These are phyloP conservation scores for Andricus grossulariae DNA, from an alignment of 1,140 invertebrate species.

Conservation along the genomic window DNA sequence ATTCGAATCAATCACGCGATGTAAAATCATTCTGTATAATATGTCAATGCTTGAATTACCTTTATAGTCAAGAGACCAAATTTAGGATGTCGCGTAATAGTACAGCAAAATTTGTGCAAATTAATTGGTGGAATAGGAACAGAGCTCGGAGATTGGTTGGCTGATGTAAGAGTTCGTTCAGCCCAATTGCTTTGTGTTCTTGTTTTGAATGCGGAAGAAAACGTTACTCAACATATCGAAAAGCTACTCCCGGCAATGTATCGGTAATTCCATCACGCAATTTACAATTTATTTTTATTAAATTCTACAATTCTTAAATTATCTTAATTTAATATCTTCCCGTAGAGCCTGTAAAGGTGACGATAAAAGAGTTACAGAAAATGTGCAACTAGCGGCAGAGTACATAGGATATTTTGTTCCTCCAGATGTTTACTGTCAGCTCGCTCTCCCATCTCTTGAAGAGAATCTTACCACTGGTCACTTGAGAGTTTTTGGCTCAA, in stretches of 20 bases:
- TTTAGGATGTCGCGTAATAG: slow-evolving; percentile 84
- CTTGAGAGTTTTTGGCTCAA: slow-evolving; percentile 74
- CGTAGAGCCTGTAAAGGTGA: slow-evolving; percentile 78
- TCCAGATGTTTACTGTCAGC: slow-evolving; percentile 77
- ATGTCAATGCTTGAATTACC: not conserved
- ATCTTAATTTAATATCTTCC: slow-evolving; percentile 35
- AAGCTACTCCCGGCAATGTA: slow-evolving; percentile 79
- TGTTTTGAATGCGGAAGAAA: slow-evolving; percentile 82
- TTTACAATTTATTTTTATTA: slow-evolving; percentile 29
- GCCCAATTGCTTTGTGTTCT: slow-evolving; percentile 83
- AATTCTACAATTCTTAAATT: slow-evolving; percentile 8
- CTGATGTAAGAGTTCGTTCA: slow-evolving; percentile 83
- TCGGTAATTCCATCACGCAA: slow-evolving; percentile 54
- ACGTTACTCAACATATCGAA: slow-evolving; percentile 82
- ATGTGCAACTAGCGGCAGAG: slow-evolving; percentile 80
- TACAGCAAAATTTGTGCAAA: slow-evolving; percentile 82
- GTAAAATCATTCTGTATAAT: not conserved
- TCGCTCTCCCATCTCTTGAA: slow-evolving; percentile 77
- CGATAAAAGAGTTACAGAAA: slow-evolving; percentile 78
- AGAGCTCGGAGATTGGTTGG: slow-evolving; percentile 85
- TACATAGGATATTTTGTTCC: slow-evolving; percentile 85
- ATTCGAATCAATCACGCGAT: not conserved
- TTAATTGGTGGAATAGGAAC: slow-evolving; percentile 80
- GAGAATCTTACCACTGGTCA: slow-evolving; percentile 75
- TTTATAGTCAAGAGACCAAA: slow-evolving; percentile 81